Conservation (phyloP, 2,888 invertebrate species). For the Pachydiplax longipennis region DNA sequence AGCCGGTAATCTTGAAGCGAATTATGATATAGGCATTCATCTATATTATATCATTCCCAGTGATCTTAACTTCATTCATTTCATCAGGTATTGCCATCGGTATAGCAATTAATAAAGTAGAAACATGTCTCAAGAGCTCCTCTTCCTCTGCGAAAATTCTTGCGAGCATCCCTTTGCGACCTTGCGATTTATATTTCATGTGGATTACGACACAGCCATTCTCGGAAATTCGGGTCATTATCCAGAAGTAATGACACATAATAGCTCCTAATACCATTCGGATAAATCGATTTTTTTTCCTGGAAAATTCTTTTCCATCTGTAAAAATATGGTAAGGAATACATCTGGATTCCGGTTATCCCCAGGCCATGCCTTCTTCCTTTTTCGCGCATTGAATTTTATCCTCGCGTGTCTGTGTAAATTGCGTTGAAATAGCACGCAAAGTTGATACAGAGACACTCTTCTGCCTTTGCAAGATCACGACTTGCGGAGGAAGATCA, state of each 20-base stretch:
- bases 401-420: background rate
- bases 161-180: background rate
- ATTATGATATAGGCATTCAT: too few relatives aligned
- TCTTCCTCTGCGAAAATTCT: too few relatives aligned
- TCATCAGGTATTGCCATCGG: too few relatives aligned
- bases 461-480: background rate
- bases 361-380: background rate
- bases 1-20: too few relatives aligned
- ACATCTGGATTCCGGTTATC: background rate
- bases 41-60: too few relatives aligned
- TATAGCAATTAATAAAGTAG: too few relatives aligned
- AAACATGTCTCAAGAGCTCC: too few relatives aligned
- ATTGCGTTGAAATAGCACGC: background rate
- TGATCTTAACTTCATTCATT: too few relatives aligned
- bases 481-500: background rate
- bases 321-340: background rate
- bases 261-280: background rate
- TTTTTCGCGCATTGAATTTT: background rate
- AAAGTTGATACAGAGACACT: background rate
- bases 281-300: background rate
- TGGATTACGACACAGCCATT: background rate
- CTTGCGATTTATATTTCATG: background rate
- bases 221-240: background rate
- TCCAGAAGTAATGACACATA: conserved; percentile 1
- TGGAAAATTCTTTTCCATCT: background rate